A percentile compares a stretch with the other conserved stretches of the same genome.
Evolutionary conservation across 2,888 invertebrate species (phyloP).

Genomic region (Machimus atricapillus): DNA sequence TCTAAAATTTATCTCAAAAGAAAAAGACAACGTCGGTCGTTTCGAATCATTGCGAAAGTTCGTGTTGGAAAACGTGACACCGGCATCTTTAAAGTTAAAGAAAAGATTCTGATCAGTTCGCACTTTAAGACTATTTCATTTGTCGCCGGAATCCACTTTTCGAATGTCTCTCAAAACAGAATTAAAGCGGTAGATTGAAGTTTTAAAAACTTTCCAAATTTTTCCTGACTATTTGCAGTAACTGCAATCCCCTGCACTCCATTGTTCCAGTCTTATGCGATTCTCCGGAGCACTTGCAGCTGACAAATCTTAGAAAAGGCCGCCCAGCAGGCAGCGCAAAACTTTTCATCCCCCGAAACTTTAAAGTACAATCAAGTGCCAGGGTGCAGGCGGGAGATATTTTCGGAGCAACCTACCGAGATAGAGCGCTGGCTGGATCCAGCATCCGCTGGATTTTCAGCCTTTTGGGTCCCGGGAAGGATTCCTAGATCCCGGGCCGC

Average conservation of each 20-base stretch:
- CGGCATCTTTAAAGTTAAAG: not conserved
- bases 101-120: not conserved
- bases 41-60: not conserved
- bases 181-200: constrained; percentile 3
- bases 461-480: not conserved
- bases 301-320: constrained; percentile 22
- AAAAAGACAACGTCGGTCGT: not conserved
- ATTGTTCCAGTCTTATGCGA: constrained; percentile 23
- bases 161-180: not conserved
- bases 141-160: not conserved
- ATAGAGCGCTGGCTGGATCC: not conserved
- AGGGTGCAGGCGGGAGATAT: not conserved
- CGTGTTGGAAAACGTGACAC: not conserved
- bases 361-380: constrained; percentile 23
- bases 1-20: not conserved
- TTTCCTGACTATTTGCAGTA: constrained; percentile 28
- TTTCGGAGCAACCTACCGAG: not conserved
- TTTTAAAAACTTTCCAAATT: constrained; percentile 28
- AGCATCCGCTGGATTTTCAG: not conserved
- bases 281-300: constrained; percentile 25
- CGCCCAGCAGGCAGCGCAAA: constrained; percentile 25
- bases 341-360: constrained; percentile 20
- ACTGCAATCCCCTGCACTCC: not conserved
- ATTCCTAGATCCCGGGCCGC: not conserved
- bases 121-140: not conserved